These are phyloP conservation scores for Acholoe squamosa DNA, from an alignment of 2,888 invertebrate genomes.

Conservation along the genomic window DNA sequence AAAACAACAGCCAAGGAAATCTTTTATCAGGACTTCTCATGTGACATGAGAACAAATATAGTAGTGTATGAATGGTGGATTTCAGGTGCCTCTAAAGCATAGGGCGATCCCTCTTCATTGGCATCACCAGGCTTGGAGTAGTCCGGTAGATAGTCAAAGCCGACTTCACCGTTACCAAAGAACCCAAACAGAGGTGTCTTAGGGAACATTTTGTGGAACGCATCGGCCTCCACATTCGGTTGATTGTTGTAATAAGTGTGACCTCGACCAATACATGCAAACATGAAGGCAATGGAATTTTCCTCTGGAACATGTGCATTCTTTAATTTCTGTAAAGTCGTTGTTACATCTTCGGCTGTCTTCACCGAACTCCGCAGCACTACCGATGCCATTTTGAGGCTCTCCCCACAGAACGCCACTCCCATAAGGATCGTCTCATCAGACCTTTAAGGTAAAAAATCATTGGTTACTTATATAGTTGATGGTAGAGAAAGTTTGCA, in stretches of 20 bases:
- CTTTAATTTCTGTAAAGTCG: slow-evolving; percentile 63
- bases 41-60: slow-evolving; percentile 69
- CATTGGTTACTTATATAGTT: too few relatives aligned
- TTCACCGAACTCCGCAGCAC: slow-evolving; percentile 59
- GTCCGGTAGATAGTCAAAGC: slow-evolving; percentile 72
- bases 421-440: slow-evolving; percentile 63
- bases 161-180: slow-evolving; percentile 84
- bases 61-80: slow-evolving; percentile 69
- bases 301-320: slow-evolving; percentile 62
- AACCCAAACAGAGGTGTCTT: slow-evolving; percentile 84
- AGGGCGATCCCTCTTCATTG: slow-evolving; percentile 1
- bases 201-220: slow-evolving; percentile 83
- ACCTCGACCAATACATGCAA: slow-evolving; percentile 84
- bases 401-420: slow-evolving; percentile 68
- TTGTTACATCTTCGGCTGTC: slow-evolving; percentile 52
- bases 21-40: slow-evolving; percentile 52
- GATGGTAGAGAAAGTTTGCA: too few relatives aligned
- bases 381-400: slow-evolving; percentile 68
- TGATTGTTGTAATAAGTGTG: slow-evolving; percentile 73
- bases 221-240: slow-evolving; percentile 82
- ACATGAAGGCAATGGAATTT: slow-evolving; percentile 79
- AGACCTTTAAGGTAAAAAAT: slow-evolving; percentile 1
- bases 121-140: slow-evolving; percentile 57
- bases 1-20: too few relatives aligned
- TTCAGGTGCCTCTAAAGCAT: slow-evolving; percentile 25